phyloP scores from a whole-genome alignment of 1,140 invertebrate genomes.

The Drosophila suzukii region DNA sequence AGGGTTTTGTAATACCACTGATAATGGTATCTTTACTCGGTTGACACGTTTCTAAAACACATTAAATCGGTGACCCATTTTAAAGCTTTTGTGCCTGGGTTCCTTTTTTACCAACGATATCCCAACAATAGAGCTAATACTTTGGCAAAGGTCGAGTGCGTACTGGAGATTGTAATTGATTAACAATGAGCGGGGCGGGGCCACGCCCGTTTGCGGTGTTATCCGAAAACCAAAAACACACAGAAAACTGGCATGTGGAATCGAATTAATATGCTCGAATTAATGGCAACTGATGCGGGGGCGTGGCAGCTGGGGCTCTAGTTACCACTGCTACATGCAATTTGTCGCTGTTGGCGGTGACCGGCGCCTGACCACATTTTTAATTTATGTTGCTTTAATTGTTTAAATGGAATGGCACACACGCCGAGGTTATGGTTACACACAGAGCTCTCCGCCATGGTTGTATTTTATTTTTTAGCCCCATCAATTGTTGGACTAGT shows the following conservation, averaged over 20 bases:
- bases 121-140: slow-evolving; percentile 9
- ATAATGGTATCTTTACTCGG: too few species aligned
- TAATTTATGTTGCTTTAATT: slow-evolving; percentile 80
- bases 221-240: slow-evolving; percentile 61
- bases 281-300: slow-evolving; percentile 68
- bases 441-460: slow-evolving; percentile 4
- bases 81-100: neutral
- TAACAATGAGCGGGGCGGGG: slow-evolving; percentile 47
- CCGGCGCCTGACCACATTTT: slow-evolving; percentile 65
- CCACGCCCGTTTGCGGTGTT: slow-evolving; percentile 36
- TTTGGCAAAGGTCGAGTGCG: slow-evolving; percentile 20
- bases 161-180: slow-evolving; percentile 53
- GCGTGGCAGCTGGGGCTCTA: slow-evolving; percentile 36
- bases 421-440: slow-evolving; percentile 51
- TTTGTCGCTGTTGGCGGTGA: slow-evolving; percentile 60
- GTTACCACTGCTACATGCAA: slow-evolving; percentile 54
- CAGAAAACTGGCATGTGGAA: slow-evolving; percentile 58
- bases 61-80: neutral
- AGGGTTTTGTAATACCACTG: too few species aligned
- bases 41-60: too few species aligned
- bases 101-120: neutral
- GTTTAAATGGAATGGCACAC: slow-evolving; percentile 67
- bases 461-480: slow-evolving; percentile 30
- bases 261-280: slow-evolving; percentile 76
- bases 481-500: slow-evolving; percentile 34